Evolutionary conservation across 1,140 invertebrate species (phyloP).

Genomic region (Dendrolimus punctatus): DNA sequence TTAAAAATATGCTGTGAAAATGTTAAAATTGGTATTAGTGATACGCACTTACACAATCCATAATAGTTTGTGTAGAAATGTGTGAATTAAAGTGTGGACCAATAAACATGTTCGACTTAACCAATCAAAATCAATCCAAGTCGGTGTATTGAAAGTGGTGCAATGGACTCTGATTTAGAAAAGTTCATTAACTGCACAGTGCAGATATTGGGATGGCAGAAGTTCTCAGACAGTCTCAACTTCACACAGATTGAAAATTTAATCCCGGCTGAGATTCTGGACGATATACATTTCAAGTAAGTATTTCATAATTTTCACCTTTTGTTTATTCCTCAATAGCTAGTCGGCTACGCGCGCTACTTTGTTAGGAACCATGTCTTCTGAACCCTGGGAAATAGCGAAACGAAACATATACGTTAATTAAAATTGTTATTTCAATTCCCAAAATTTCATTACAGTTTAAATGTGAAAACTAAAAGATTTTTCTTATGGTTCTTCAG

Average conservation of each 20-base stretch:
- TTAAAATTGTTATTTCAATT: no score
- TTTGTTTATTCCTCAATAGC: not conserved
- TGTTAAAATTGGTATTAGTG: no score
- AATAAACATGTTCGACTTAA: no score
- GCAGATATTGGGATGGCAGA: constrained; percentile 39
- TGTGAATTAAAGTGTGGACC: no score
- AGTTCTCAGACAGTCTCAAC: constrained; percentile 43
- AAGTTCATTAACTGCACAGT: constrained; percentile 58
- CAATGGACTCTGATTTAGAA: constrained; percentile 52
- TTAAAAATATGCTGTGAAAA: no score
- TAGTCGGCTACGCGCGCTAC: not conserved
- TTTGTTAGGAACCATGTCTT: no score
- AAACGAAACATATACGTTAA: not conserved
- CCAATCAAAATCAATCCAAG: no score
- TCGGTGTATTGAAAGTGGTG: constrained; percentile 7
- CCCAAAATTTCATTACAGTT: not conserved
- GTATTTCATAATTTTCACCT: constrained; percentile 13
- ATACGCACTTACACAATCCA: no score
- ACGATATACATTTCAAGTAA: constrained; percentile 58
- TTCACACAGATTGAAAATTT: constrained; percentile 52
- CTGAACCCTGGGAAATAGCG: not conserved
- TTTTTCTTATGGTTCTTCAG: not conserved
- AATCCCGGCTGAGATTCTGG: constrained; percentile 41
- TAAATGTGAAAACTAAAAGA: not conserved
- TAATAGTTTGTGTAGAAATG: no score